Base-by-base conservation (phyloP, 2,797 vertebrate genomes). In the Rhinoraja longicauda region DNA sequence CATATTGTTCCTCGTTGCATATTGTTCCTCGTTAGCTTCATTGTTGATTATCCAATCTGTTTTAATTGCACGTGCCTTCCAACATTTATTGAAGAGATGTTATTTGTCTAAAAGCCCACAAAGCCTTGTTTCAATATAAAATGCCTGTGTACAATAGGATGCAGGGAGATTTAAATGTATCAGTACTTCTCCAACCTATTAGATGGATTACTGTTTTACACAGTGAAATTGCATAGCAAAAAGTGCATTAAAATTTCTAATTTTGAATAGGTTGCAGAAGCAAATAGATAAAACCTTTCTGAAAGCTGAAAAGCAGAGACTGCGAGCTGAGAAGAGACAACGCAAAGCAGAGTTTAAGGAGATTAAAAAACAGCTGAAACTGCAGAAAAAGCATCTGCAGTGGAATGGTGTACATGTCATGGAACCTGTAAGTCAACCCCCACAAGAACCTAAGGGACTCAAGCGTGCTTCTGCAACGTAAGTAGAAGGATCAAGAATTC, bases 311-410 rank as follows among this genome's bases (percentile, higher is more conserved):
- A 98, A 99, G 93, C 98, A 99, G 95, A 97, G 98, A 90, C 96
- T 99, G 94, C 97, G 98, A 96, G 98, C 98, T 92, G 99, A 99
- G 96, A 98, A 99, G 96, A 97, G 98, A 94, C 99, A 99, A 95
- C 96, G 98, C 39, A 98, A 99, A 96, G 98, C 98, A 70, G 99
- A 99, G 94, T 98, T 99, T 94, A 98, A 98, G 95, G 98, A 99
- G 96, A 98, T 99, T 94, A 99, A 99, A 96, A 99, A 98, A 96
- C 99, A 99, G 96, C 97, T 99, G 92, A 97, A 98, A 95, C 95
- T 99, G 95, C 98, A 99, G 95, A 98, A 98, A 96, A 97, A 98
- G 94, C 97, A 98, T 95, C 96, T 98, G 94, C 97, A 98, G 94
- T 98, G 98, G 98, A 98, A 97, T 93, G 98, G 97, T 53, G 96